phyloP scores from a whole-genome alignment of 1,140 invertebrate species.

The Samia ricini region DNA sequence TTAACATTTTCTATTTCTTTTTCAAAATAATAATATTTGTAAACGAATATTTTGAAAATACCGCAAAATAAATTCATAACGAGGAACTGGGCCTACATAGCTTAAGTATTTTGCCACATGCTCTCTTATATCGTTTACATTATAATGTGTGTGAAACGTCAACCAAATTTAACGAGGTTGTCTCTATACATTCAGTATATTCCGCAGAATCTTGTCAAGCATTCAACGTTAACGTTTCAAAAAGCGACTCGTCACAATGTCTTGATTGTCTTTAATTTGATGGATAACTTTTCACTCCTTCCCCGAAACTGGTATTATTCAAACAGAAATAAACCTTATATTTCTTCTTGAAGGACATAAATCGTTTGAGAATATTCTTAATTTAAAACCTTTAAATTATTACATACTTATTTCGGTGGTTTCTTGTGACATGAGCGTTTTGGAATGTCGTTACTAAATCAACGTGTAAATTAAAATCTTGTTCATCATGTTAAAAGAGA shows the following conservation, averaged over 20 bases:
- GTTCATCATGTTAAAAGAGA: neutral
- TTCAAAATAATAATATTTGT: too few relatives aligned
- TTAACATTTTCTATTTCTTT: too few relatives aligned
- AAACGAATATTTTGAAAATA: neutral
- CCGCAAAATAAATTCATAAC: neutral
- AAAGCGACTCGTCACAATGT: conserved; percentile 41
- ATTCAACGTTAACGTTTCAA: conserved; percentile 31
- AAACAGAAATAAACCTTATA: conserved; percentile 12
- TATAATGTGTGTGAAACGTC: conserved; percentile 26
- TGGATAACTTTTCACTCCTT: conserved; percentile 49
- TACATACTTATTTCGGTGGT: neutral
- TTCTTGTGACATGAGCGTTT: neutral
- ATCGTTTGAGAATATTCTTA: neutral
- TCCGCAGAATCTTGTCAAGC: conserved; percentile 38
- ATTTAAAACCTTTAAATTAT: neutral
- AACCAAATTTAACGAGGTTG: conserved; percentile 41
- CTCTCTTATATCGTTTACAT: conserved; percentile 8
- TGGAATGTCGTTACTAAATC: neutral
- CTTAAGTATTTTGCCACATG: neutral
- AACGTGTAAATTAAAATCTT: neutral
- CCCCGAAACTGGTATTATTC: conserved; percentile 1
- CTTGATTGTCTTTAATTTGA: conserved; percentile 56
- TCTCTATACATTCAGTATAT: conserved; percentile 46
- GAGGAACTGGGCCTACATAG: neutral
- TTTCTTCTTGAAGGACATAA: neutral